phyloP scores from a whole-genome alignment of 2,888 invertebrate genomes.

The Nezara viridula region DNA sequence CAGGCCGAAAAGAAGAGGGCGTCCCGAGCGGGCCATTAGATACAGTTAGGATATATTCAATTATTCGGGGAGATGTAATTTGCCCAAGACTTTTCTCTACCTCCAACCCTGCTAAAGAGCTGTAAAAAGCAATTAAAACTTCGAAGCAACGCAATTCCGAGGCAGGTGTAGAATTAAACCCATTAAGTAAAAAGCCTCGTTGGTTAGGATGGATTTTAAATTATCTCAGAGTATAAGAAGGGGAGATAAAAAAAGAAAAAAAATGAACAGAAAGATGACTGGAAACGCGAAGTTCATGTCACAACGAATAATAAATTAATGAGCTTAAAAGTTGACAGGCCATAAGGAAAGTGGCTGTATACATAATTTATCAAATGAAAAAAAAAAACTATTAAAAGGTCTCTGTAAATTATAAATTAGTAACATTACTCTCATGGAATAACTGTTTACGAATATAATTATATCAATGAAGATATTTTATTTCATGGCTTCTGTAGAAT shows the following conservation, averaged over 20 bases:
- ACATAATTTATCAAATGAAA: neutral
- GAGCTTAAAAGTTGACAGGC: neutral
- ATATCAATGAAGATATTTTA: too few relatives aligned
- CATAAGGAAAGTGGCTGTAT: neutral
- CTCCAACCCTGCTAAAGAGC: constrained; percentile 19
- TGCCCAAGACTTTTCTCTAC: constrained; percentile 13
- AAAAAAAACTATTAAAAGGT: neutral
- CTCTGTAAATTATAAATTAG: neutral
- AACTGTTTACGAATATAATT: neutral
- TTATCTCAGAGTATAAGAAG: neutral
- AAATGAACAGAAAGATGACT: neutral
- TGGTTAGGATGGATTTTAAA: neutral
- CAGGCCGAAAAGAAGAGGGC: neutral
- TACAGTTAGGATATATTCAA: constrained; percentile 47
- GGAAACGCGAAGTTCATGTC: constrained; percentile 12
- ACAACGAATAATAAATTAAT: neutral
- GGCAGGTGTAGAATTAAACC: constrained; percentile 41
- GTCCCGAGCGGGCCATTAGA: neutral
- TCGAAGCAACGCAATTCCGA: neutral
- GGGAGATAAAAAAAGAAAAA: neutral
- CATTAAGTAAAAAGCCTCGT: constrained; percentile 33
- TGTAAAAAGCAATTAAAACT: constrained; percentile 48
- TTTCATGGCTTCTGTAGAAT: too few relatives aligned
- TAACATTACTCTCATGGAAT: neutral
- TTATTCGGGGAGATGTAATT: constrained; percentile 37